Evolutionary conservation across 1,140 invertebrate genomes (phyloP), one percentile per base, ranked within the genome.

Genomic region (Drosophila nebulosa): DNA sequence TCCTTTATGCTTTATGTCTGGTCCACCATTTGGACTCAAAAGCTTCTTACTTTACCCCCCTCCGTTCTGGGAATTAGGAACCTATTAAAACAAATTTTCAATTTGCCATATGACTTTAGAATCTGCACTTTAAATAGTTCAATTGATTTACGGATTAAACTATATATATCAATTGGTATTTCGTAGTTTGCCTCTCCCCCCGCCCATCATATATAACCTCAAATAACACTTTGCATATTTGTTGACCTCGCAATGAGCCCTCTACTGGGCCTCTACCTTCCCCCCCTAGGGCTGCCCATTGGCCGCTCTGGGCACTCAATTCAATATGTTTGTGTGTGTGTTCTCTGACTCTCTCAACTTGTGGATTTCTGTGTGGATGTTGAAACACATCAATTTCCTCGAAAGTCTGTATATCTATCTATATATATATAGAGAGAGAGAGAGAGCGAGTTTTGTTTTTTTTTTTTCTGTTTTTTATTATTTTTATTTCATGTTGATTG

Each of bases 401-500:
- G 60, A 61, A 68, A 46, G 16, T 46, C 30, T 32, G 10, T 32
- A 32, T 32, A 12, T 18, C 9, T 18, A 1, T 7, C 5, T 6
- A 6, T 27, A 7, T 9, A 10, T 9, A 30, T 46, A 18, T 46
- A 18, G n/a, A n/a, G n/a, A n/a, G n/a, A n/a, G n/a, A n/a, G n/a
- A n/a, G n/a, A n/a, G n/a, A n/a, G n/a, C n/a, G n/a, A n/a, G n/a
- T n/a, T n/a, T n/a, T n/a, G n/a, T n/a, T n/a, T n/a, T 21, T 46
- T 46, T 42, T 42, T 42, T 14, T 16, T 56, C 7, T 56, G 5
- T 55, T 26, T 53, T 66, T 42, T 42, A 32, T 69, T 62, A 59
- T 26, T 35, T 50, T 55, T 69, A 64, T n/a, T 59, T 59, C 73
- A 75, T 72, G 73, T 64, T 76, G 73, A 73, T 76, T 76, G 74